Evolutionary conservation across 2,797 vertebrate genomes (phyloP).

Genomic region (Pipistrellus pipistrellus): DNA sequence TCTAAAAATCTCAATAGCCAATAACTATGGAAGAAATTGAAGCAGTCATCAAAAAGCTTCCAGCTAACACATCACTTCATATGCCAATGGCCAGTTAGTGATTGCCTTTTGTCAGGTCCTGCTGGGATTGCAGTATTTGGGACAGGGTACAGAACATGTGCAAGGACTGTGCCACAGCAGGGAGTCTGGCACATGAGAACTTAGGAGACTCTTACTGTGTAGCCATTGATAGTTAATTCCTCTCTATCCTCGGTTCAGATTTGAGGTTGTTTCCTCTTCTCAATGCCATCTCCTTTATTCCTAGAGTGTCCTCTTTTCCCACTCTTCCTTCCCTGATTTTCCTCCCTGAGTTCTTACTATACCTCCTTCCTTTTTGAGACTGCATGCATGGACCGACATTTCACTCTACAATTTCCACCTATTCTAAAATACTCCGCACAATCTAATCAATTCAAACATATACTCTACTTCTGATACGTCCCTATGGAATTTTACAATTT

Average conservation of each 20-base stretch:
- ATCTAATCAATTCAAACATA: slow-evolving; percentile 12
- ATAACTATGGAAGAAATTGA: too few relatives aligned
- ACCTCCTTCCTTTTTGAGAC: neutral
- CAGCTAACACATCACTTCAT: neutral
- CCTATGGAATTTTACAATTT: slow-evolving; percentile 22
- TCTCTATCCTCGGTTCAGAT: neutral
- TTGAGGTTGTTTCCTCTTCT: neutral
- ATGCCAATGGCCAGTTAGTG: neutral
- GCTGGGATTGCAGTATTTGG: neutral
- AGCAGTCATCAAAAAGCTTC: too few relatives aligned
- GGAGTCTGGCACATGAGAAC: neutral
- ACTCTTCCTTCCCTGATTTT: neutral
- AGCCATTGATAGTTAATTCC: neutral
- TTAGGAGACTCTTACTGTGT: neutral
- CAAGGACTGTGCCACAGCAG: neutral
- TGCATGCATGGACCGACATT: neutral
- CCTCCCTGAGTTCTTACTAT: neutral
- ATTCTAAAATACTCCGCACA: neutral
- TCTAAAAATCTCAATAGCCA: too few relatives aligned
- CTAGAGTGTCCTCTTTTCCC: neutral
- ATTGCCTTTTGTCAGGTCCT: neutral
- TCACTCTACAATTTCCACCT: neutral
- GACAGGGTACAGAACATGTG: neutral
- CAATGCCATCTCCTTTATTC: neutral
- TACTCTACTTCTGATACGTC: neutral